phyloP scores from a whole-genome alignment of 2,797 vertebrate genomes.

The Melanotaenia maccullochi region DNA sequence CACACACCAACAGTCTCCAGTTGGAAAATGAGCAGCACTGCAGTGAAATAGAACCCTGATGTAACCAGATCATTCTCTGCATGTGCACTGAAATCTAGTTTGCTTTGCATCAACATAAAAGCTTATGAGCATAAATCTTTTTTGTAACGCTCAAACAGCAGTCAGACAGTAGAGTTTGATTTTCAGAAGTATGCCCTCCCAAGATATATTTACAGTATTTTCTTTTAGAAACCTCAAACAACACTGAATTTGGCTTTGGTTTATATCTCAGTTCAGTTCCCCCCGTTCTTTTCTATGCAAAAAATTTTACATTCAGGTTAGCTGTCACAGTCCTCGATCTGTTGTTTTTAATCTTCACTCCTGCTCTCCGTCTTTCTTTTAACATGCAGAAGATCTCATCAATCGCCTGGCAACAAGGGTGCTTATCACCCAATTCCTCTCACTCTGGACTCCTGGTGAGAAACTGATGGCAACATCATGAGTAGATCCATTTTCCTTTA shows the following conservation, averaged over 20 bases:
- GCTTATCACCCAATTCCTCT: constrained; percentile 67
- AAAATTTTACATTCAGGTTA: constrained; percentile 43
- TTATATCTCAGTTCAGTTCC: not conserved
- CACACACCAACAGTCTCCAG: constrained; percentile 20
- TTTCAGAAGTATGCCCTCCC: constrained; percentile 6
- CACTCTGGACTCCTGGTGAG: constrained; percentile 50
- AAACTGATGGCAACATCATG: constrained; percentile 63
- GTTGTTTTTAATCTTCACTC: constrained; percentile 36
- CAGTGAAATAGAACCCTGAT: constrained; percentile 58
- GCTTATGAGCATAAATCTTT: constrained; percentile 27
- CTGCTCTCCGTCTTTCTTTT: constrained; percentile 38
- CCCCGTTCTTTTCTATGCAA: not conserved
- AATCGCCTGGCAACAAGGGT: constrained; percentile 55
- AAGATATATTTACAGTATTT: constrained; percentile 13
- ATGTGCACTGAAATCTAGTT: constrained; percentile 41
- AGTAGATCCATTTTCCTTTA: constrained; percentile 50
- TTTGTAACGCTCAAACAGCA: not conserved
- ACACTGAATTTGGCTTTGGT: not conserved
- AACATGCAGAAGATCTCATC: constrained; percentile 62
- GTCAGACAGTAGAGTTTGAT: not conserved
- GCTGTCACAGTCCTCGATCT: constrained; percentile 19
- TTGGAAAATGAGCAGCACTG: constrained; percentile 49
- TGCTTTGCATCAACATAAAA: constrained; percentile 31
- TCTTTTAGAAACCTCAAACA: constrained; percentile 1
- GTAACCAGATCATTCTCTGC: constrained; percentile 49